Conservation (phyloP, 2,797 vertebrate species). For the Sarcophilus harrisii region DNA sequence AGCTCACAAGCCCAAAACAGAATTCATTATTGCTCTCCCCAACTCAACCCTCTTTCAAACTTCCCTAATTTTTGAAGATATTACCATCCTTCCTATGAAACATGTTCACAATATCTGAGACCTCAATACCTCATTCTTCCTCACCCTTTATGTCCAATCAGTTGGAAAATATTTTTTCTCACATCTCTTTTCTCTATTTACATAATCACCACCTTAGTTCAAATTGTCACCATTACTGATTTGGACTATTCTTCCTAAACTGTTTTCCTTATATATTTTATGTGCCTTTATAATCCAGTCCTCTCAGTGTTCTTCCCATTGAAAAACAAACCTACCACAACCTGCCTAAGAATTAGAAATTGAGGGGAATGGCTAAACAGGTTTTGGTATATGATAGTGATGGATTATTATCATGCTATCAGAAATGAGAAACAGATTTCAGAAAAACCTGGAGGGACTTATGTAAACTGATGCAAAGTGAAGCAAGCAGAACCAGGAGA, state of each 20-base stretch:
- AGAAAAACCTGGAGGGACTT: not conserved
- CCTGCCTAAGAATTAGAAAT: not conserved
- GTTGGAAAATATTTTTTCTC: not conserved
- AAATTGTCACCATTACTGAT: not conserved
- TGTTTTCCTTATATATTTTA: not conserved
- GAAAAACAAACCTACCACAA: not conserved
- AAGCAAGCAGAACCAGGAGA: not conserved
- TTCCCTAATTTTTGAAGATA: not conserved
- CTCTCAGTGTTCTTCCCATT: not conserved
- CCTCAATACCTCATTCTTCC: not conserved
- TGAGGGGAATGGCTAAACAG: not conserved
- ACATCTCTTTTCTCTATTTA: not conserved
- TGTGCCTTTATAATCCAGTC: not conserved
- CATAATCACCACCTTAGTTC: not conserved
- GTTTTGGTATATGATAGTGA: not conserved
- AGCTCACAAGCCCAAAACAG: not conserved
- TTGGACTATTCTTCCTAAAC: not conserved
- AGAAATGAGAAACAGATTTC: not conserved
- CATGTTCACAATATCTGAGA: not conserved
- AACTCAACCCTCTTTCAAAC: not conserved
- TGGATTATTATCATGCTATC: not conserved
- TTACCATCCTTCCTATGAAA: not conserved
- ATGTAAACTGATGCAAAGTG: not conserved
- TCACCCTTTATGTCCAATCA: not conserved
- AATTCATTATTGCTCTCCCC: not conserved